These are phyloP conservation scores for Rhynchonycteris naso DNA, from an alignment of 2,797 vertebrate species.

Conservation along the genomic window DNA sequence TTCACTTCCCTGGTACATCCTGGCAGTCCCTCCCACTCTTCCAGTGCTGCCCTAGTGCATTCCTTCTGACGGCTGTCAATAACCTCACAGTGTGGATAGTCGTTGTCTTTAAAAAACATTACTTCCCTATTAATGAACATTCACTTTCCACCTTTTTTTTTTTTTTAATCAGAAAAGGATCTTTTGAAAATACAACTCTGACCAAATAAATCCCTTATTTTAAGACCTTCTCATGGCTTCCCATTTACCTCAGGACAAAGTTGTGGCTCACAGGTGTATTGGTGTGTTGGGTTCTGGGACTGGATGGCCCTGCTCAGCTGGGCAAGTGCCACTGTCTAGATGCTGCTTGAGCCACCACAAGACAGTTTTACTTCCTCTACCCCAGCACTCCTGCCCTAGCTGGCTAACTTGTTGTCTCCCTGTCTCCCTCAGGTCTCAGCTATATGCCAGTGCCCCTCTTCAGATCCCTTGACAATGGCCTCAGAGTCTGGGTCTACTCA, in stretches of 20 bases:
- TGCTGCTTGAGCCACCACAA: background rate
- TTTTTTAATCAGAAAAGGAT: background rate
- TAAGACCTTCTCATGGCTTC: background rate
- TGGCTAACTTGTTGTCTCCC: background rate
- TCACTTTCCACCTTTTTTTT: background rate
- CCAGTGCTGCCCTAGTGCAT: background rate
- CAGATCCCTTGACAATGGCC: background rate
- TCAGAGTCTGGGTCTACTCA: background rate
- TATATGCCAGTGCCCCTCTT: background rate
- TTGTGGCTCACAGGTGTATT: background rate
- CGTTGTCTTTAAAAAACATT: background rate
- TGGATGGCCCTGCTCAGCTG: background rate
- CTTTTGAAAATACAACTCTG: background rate
- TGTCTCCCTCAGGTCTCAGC: background rate
- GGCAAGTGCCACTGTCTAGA: accelerated
- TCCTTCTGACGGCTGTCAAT: background rate
- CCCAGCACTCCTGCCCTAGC: background rate
- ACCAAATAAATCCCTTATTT: background rate
- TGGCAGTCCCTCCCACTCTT: background rate
- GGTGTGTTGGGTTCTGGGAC: background rate
- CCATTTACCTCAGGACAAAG: background rate
- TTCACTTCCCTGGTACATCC: background rate
- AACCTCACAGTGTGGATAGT: background rate
- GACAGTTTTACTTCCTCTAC: background rate
- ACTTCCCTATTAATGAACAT: background rate